phyloP scores from a whole-genome alignment of 2,888 invertebrate species.

The Rhagium mordax region DNA sequence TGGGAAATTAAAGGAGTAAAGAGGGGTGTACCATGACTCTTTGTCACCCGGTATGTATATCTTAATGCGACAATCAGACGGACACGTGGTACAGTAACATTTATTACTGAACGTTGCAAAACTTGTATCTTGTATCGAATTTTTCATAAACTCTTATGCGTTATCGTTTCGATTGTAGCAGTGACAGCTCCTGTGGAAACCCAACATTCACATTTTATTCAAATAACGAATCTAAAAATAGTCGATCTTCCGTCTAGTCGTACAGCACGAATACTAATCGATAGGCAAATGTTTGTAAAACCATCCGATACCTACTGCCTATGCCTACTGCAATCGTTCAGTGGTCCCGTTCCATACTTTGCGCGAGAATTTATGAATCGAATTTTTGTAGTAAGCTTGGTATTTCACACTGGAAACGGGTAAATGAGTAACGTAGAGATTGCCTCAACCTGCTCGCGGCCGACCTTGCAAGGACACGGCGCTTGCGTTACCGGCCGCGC shows the following conservation, averaged over 20 bases:
- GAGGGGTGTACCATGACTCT: no score
- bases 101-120: no score
- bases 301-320: not conserved
- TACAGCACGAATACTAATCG: slow-evolving; percentile 9
- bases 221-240: slow-evolving; percentile 22
- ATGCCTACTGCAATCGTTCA: not conserved
- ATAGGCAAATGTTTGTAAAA: not conserved
- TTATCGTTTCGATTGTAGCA: not conserved
- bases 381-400: slow-evolving; percentile 23
- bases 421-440: slow-evolving; percentile 17
- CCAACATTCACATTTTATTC: not conserved
- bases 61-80: no score
- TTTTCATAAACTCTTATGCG: not conserved
- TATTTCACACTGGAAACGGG: slow-evolving; percentile 19
- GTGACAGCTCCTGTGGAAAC: not conserved
- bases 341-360: not conserved
- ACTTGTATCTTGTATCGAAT: no score
- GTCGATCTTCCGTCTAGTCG: slow-evolving; percentile 12
- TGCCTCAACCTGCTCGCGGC: slow-evolving; percentile 3
- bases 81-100: no score
- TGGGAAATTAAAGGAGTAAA: no score
- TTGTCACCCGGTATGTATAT: no score
- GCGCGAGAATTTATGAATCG: slow-evolving; percentile 8
- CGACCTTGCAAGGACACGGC: slow-evolving; percentile 34
- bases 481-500: slow-evolving; percentile 12